Evolutionary conservation across 1,140 invertebrate species (phyloP), one percentile per base, ranked within the genome.

Genomic region (Eciton burchellii): DNA sequence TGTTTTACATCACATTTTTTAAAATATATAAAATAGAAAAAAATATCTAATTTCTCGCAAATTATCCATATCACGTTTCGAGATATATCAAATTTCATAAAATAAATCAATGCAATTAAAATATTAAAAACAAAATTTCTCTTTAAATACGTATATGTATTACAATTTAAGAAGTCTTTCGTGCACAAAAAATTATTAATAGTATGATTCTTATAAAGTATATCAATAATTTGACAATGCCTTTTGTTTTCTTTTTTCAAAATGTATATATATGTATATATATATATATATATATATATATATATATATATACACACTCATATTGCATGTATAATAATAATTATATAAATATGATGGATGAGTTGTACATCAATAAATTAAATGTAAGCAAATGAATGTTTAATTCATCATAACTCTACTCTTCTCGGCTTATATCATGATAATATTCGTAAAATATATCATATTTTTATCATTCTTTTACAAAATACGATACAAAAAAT

Each of bases 361-460:
- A n/a, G n/a, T n/a, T n/a, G n/a, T n/a, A n/a, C n/a, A 66, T 79
- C 59, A 54, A 87, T 60, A 11, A 87, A 86, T 86, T 81, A 83
- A 87, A 87, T 79, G 81, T 73, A 86, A 73, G 66, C 73, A 54
- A 47, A 63, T 85, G 24, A 54, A 85, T 72, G 29, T 62, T 86
- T 86, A n/a, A 77, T 14, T 83, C 24, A 71, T n/a, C 29, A 76
- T 35, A 71, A 26, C 24, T 35, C n/a, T 82, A 72, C 16, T 12
- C 26, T 26, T 43, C 57, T 11, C 54, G 66, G 60, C 11, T 85
- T 54, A 24, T 74, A 29, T 59, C 29, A 35, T 24, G 54, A 73
- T 41, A 87, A 83, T 83, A 81, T 87, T 81, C 66, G 84, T 52
- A 87, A 86, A 66, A 26, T 87, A 56, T 87, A 86, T 81, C 57